Conservation (phyloP, 2,888 invertebrate species). For the Salpingus planirostris region DNA sequence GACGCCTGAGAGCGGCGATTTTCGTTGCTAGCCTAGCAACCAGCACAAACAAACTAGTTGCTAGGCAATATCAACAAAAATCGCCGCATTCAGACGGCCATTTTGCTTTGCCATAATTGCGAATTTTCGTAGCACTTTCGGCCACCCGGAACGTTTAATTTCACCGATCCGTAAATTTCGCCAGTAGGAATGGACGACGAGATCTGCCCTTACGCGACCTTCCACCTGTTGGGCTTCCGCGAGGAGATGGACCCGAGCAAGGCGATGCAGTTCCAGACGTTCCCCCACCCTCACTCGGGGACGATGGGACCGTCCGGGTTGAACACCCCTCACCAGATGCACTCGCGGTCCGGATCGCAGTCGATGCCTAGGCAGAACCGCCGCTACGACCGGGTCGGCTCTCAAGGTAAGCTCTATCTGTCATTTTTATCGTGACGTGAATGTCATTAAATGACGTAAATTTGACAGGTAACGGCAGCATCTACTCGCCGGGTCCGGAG, state of each 20-base stretch:
- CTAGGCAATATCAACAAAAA: no score
- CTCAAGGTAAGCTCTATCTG: constrained; percentile 35
- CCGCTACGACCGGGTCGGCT: constrained; percentile 40
- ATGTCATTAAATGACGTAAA: no score
- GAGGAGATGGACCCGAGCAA: constrained; percentile 92
- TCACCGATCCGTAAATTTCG: no score
- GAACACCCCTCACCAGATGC: constrained; percentile 55
- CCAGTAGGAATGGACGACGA: constrained; percentile 95
- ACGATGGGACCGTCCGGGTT: constrained; percentile 75
- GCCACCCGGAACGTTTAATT: no score
- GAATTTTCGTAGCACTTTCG: no score
- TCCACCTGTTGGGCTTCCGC: constrained; percentile 90
- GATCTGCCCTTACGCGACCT: constrained; percentile 94
- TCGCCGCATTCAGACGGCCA: no score
- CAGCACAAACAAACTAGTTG: no score
- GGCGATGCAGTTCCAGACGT: constrained; percentile 82
- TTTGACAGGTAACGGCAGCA: constrained; percentile 74
- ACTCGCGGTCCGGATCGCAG: constrained; percentile 80
- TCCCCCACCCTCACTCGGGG: constrained; percentile 76
- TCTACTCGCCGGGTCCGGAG: constrained; percentile 77
- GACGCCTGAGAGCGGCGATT: no score
- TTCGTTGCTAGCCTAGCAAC: no score
- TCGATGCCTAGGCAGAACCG: constrained; percentile 62
- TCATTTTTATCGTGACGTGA: not conserved
- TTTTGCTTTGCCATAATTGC: no score